These are phyloP conservation scores for Alligator sinensis DNA, from an alignment of 2,113 vertebrate genomes.

Conservation along the genomic window DNA sequence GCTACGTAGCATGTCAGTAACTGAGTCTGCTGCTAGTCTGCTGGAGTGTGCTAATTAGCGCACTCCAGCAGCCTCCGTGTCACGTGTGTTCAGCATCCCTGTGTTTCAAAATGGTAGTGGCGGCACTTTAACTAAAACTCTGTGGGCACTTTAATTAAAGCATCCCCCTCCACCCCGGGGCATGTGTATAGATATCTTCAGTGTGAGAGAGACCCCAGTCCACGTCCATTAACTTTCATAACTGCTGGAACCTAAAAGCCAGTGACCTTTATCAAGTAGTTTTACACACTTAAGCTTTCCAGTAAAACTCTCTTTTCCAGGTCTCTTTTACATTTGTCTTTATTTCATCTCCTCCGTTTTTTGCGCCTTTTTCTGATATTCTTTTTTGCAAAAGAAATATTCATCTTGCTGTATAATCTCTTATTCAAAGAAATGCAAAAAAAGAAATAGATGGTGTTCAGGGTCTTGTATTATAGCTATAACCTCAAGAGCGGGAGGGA, in stretches of 20 bases:
- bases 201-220: not conserved
- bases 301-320: not conserved
- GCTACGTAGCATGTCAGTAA: too few relatives aligned
- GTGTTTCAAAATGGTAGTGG: too few relatives aligned
- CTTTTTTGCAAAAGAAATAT: constrained; percentile 25
- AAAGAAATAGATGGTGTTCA: constrained; percentile 37
- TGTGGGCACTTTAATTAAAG: too few relatives aligned
- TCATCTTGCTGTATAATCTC: constrained; percentile 36
- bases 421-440: not conserved
- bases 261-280: not conserved
- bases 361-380: constrained; percentile 1
- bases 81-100: too few relatives aligned
- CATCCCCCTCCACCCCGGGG: too few relatives aligned
- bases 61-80: too few relatives aligned
- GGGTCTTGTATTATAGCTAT: constrained; percentile 18
- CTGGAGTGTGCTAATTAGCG: too few relatives aligned
- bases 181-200: too few relatives aligned
- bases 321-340: constrained; percentile 12
- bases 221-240: constrained; percentile 36
- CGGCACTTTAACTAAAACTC: too few relatives aligned
- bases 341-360: not conserved
- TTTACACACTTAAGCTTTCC: constrained; percentile 13
- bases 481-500: constrained; percentile 22
- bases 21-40: too few relatives aligned
- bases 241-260: not conserved